phyloP scores from a whole-genome alignment of 2,888 invertebrate species.

The Drosophila helvetica region DNA sequence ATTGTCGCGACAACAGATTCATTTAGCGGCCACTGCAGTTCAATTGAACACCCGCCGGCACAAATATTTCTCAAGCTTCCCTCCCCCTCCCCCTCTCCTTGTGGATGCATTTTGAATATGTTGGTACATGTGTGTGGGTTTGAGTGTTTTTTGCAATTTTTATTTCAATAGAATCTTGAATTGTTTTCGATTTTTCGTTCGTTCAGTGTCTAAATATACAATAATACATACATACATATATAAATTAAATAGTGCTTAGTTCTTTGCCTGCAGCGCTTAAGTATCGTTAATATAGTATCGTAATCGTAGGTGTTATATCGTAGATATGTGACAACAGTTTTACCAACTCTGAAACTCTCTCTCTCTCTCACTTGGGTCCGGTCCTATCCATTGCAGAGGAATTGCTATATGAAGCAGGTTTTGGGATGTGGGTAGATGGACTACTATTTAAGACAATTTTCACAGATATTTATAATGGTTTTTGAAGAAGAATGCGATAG shows the following conservation, averaged over 20 bases:
- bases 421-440: not conserved
- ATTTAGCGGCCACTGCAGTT: constrained; percentile 75
- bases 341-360: constrained; percentile 22
- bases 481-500: too few species aligned
- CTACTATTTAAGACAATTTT: not conserved
- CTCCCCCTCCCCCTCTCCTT: constrained; percentile 2
- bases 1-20: constrained; percentile 80
- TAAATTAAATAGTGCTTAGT: constrained; percentile 74
- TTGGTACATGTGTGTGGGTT: constrained; percentile 37
- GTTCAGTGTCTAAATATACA: constrained; percentile 61
- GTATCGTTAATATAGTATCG: constrained; percentile 49
- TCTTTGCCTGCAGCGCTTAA: constrained; percentile 72
- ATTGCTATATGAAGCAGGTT: not conserved
- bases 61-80: constrained; percentile 10
- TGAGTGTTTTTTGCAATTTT: constrained; percentile 42
- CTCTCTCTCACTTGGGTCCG: not conserved
- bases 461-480: not conserved
- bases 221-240: constrained; percentile 44
- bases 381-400: constrained; percentile 35
- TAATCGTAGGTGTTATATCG: constrained; percentile 15
- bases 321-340: constrained; percentile 54
- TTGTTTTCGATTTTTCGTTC: constrained; percentile 48
- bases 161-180: constrained; percentile 67
- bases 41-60: constrained; percentile 63
- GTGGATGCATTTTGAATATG: constrained; percentile 30